Conservation (phyloP, 1,140 invertebrate genomes). For the Orchesella cincta region DNA sequence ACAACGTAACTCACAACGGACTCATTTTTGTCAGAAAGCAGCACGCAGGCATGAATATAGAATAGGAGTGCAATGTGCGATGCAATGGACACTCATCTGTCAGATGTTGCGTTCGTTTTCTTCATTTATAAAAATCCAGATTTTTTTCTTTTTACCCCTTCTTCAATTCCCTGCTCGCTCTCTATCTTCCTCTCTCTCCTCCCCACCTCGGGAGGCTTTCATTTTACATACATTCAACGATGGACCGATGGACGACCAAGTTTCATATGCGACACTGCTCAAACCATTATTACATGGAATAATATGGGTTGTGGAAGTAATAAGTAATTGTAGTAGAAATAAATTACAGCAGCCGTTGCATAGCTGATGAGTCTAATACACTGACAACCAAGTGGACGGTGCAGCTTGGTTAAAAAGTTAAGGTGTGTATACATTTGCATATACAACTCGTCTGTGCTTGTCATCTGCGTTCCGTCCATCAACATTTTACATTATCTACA, state of each 20-base stretch:
- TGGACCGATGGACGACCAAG: not conserved
- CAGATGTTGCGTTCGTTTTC: not conserved
- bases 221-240: not conserved
- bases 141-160: conserved; percentile 16
- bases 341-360: conserved; percentile 3
- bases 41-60: no score
- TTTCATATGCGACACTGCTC: not conserved
- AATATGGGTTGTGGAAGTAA: conserved; percentile 20
- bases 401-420: not conserved
- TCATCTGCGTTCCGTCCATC: conserved; percentile 1
- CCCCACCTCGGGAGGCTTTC: not conserved
- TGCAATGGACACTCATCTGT: no score
- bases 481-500: no score
- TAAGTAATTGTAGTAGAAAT: conserved; percentile 4
- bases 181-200: conserved; percentile 20
- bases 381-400: not conserved
- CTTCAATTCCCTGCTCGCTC: conserved; percentile 30
- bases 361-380: not conserved
- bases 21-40: no score
- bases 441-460: not conserved
- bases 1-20: no score
- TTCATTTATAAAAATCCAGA: conserved; percentile 13
- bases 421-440: not conserved
- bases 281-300: conserved; percentile 4
- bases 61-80: no score